Evolutionary conservation across 2,888 invertebrate species (phyloP).

Genomic region (Mythimna ferrago): DNA sequence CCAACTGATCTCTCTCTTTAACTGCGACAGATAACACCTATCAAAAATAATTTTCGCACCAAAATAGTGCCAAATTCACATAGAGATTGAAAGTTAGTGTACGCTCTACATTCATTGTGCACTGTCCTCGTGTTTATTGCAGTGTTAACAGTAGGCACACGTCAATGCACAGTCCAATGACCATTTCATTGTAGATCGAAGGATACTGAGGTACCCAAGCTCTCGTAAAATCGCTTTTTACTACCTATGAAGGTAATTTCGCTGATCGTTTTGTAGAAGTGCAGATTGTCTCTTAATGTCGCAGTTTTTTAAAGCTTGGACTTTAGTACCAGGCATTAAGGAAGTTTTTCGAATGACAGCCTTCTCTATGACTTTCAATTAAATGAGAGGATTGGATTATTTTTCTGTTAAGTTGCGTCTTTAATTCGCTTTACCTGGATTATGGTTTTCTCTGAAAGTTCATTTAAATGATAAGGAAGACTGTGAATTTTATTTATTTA

Average conservation of each 20-base stretch:
- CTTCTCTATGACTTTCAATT: conserved; percentile 50
- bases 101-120: conserved; percentile 52
- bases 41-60: conserved; percentile 61
- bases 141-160: conserved; percentile 38
- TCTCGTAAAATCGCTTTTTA: conserved; percentile 70
- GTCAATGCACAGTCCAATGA: conserved; percentile 51
- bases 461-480: conserved; percentile 12
- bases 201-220: conserved; percentile 46
- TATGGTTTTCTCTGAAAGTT: conserved; percentile 2
- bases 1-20: too few species aligned
- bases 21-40: conserved; percentile 46
- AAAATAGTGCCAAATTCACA: conserved; percentile 37
- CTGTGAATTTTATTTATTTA: too few species aligned
- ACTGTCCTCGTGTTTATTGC: conserved; percentile 34
- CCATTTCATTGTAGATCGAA: conserved; percentile 50
- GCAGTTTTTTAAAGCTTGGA: conserved; percentile 38
- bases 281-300: conserved; percentile 61
- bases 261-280: conserved; percentile 60
- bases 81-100: conserved; percentile 22
- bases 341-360: conserved; percentile 23
- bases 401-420: conserved; percentile 39
- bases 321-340: conserved; percentile 23
- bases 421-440: conserved; percentile 33
- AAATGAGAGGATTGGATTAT: conserved; percentile 48
- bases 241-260: conserved; percentile 66